phyloP scores from a whole-genome alignment of 2,797 vertebrate species.

The Peromyscus attwateri region DNA sequence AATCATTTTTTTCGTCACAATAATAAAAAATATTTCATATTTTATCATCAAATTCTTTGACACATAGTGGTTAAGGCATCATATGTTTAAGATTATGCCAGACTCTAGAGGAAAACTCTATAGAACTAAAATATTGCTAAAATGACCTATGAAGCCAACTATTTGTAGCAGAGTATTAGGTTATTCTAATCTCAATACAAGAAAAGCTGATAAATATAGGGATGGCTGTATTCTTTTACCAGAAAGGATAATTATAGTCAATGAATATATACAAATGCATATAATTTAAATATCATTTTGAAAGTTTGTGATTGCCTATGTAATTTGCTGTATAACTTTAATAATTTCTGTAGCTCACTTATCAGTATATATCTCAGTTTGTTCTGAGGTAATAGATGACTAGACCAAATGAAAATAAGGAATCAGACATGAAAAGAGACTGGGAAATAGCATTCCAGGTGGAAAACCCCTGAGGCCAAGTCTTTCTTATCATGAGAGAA shows the following conservation, averaged over 20 bases:
- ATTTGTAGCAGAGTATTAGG: neutral
- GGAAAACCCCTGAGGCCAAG: neutral
- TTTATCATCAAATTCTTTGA: neutral
- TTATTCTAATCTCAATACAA: neutral
- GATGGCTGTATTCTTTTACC: neutral
- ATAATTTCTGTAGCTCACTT: neutral
- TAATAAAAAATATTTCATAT: neutral
- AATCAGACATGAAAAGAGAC: neutral
- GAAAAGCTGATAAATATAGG: neutral
- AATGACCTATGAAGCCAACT: neutral
- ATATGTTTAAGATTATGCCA: neutral
- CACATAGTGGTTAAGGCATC: neutral
- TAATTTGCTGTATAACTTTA: neutral
- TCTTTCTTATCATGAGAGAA: neutral
- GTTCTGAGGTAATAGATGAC: neutral
- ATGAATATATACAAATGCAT: neutral
- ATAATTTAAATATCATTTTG: conserved; percentile 20
- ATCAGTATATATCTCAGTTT: neutral
- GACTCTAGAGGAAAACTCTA: neutral
- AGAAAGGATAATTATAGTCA: conserved; percentile 11
- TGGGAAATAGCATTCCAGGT: neutral
- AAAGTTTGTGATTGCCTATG: neutral
- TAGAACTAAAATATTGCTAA: neutral
- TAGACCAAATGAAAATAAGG: neutral
- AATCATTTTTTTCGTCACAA: neutral